Conservation (phyloP, 2,888 invertebrate species). For the Phalera bucephala region DNA sequence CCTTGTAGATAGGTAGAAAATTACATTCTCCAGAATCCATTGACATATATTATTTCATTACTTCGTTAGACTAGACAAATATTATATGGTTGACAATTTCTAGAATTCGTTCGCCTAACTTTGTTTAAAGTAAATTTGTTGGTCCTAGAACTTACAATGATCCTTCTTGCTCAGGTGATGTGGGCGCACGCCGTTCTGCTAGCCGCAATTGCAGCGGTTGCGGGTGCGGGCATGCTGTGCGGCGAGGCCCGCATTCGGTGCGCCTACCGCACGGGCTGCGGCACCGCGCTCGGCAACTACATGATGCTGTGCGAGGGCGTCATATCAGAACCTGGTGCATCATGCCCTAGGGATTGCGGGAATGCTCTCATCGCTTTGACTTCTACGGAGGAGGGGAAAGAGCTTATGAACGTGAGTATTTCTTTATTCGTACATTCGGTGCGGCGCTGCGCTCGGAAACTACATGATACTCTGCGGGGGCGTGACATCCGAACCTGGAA, state of each 20-base stretch:
- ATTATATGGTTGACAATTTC: too few species aligned
- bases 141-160: too few species aligned
- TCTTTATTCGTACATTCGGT: background rate
- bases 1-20: too few species aligned
- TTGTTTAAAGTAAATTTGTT: too few species aligned
- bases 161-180: conserved; percentile 72
- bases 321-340: conserved; percentile 80
- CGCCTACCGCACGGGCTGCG: conserved; percentile 89
- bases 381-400: conserved; percentile 90
- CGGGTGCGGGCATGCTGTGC: conserved; percentile 74
- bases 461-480: conserved; percentile 89
- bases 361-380: conserved; percentile 91
- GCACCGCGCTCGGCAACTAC: conserved; percentile 89
- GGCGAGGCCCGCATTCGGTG: conserved; percentile 88
- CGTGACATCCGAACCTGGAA: conserved; percentile 84
- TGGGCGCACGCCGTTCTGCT: conserved; percentile 61
- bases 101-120: too few species aligned
- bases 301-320: conserved; percentile 88
- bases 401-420: conserved; percentile 87
- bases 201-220: conserved; percentile 46
- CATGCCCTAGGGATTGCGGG: conserved; percentile 88
- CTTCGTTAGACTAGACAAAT: too few species aligned
- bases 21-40: too few species aligned
- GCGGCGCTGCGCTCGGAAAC: conserved; percentile 68
- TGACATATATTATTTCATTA: too few species aligned